Conservation (phyloP, 2,113 vertebrate genomes). For the Limnothrissa miodon region DNA sequence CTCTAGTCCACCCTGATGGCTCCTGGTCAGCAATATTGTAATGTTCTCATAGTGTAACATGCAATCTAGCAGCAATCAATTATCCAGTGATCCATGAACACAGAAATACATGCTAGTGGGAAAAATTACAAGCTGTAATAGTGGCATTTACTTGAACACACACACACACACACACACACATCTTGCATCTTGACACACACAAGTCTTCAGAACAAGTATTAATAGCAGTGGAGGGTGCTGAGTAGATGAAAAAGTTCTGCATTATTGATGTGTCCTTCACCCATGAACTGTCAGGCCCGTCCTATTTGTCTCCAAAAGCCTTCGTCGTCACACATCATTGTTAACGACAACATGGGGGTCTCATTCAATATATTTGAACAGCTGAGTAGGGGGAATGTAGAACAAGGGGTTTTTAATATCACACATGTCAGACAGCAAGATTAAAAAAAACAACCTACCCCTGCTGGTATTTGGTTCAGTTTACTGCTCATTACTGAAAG, state of each 20-base stretch:
- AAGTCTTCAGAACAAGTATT: neutral
- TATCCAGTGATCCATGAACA: neutral
- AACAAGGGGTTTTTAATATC: neutral
- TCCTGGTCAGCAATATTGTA: neutral
- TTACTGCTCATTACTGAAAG: neutral
- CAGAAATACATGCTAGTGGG: neutral
- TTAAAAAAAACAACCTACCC: neutral
- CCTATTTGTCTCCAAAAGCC: neutral
- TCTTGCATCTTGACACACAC: neutral
- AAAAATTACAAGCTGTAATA: neutral
- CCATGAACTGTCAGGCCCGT: neutral
- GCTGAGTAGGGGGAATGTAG: neutral
- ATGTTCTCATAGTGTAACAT: neutral
- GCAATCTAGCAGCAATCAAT: neutral
- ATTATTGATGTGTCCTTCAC: conserved; percentile 11
- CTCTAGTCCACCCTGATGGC: neutral
- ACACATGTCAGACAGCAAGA: neutral
- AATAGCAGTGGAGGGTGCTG: neutral
- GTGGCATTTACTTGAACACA: neutral
- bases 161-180: neutral
- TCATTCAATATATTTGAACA: neutral
- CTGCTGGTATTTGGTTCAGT: neutral
- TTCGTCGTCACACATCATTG: neutral
- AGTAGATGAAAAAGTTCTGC: neutral
- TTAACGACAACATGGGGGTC: neutral